A percentile compares a stretch with the other conserved stretches of the same genome.
phyloP scores from a whole-genome alignment of 2,113 vertebrate species.

The Australoheros scitulus region DNA sequence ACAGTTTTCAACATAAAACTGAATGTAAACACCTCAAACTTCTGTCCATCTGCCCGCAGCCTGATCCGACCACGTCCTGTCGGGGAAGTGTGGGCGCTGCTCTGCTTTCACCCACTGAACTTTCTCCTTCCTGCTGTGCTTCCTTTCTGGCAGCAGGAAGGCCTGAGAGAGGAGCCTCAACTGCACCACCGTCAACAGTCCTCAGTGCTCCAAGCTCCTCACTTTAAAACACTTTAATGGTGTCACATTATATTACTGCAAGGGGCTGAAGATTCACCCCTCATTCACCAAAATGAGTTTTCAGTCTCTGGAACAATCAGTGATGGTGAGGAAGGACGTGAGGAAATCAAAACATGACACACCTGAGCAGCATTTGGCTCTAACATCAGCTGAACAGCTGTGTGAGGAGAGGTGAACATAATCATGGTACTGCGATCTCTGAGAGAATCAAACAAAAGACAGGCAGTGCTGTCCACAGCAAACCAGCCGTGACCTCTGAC shows the following conservation, averaged over 20 bases:
- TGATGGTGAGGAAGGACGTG: background rate
- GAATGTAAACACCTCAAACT: background rate
- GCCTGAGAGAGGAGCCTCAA: background rate
- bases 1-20: background rate
- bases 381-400: too few species aligned
- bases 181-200: background rate
- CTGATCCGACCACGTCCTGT: slow-evolving; percentile 63
- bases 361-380: too few species aligned
- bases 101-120: slow-evolving; percentile 47
- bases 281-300: background rate
- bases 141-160: slow-evolving; percentile 42
- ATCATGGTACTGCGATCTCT: background rate
- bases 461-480: background rate
- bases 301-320: rapidly evolving
- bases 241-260: background rate
- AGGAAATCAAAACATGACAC: background rate
- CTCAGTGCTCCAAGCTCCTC: background rate
- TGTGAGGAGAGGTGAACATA: background rate
- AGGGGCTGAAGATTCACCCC: background rate
- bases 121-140: slow-evolving; percentile 78
- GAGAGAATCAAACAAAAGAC: background rate
- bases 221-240: background rate
- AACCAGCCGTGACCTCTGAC: slow-evolving; percentile 55
- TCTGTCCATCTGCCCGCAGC: slow-evolving; percentile 10
- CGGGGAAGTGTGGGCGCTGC: slow-evolving; percentile 67